Evolutionary conservation across 2,797 vertebrate genomes (phyloP).

Genomic region (Sardinella longiceps): DNA sequence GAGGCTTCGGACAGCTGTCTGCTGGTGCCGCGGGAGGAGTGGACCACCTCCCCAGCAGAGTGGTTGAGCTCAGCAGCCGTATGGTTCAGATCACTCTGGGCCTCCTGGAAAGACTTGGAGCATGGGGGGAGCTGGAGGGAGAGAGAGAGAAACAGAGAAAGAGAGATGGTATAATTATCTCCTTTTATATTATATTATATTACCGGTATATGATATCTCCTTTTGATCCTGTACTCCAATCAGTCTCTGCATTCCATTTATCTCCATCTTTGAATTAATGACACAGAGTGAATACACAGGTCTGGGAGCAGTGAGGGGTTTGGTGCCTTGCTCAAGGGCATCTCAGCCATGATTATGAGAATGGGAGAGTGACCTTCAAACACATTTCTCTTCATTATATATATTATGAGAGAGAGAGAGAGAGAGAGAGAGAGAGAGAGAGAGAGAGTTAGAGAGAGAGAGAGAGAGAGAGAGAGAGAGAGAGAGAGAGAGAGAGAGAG

Average conservation of each 20-base stretch:
- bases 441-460: neutral
- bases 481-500: neutral
- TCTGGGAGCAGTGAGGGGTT: too few species aligned
- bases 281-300: too few species aligned
- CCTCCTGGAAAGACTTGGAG: constrained; percentile 96
- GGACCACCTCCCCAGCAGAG: constrained; percentile 95
- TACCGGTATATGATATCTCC: too few species aligned
- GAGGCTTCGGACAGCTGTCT: constrained; percentile 92
- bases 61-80: constrained; percentile 96
- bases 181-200: too few species aligned
- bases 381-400: too few species aligned
- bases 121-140: constrained; percentile 86
- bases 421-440: neutral
- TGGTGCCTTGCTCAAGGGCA: too few species aligned
- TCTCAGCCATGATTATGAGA: too few species aligned
- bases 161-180: neutral
- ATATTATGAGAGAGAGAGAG: neutral
- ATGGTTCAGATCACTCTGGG: constrained; percentile 95
- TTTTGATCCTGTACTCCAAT: too few species aligned
- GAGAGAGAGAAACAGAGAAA: neutral
- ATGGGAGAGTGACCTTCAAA: too few species aligned
- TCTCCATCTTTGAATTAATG: too few species aligned
- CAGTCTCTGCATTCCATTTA: too few species aligned
- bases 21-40: constrained; percentile 91
- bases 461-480: neutral